Conservation (phyloP, 2,113 vertebrate species). For the Embiotoca jacksoni region DNA sequence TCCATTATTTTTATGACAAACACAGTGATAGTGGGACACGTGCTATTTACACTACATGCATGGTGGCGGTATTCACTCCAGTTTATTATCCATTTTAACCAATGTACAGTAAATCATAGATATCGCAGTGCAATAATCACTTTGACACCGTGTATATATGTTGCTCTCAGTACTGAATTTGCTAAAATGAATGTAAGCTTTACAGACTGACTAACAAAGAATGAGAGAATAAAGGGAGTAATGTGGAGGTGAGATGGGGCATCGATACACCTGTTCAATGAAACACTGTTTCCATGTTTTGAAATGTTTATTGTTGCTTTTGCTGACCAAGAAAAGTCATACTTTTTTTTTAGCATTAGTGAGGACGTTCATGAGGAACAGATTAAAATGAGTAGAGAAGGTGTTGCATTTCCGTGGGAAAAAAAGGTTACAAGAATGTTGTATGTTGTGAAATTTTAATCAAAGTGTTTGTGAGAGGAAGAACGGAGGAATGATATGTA, state of each 20-base stretch:
- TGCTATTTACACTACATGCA: conserved; percentile 27
- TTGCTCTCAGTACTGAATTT: conserved; percentile 66
- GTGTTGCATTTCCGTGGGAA: conserved; percentile 5
- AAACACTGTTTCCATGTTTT: conserved; percentile 51
- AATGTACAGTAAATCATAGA: conserved; percentile 42
- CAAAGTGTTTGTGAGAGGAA: conserved; percentile 35
- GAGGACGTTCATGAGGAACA: conserved; percentile 5
- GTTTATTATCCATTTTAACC: conserved; percentile 33
- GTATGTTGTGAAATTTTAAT: conserved; percentile 28
- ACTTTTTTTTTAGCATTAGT: not conserved
- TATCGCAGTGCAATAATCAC: conserved; percentile 73
- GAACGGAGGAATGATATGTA: conserved; percentile 41
- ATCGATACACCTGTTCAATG: conserved; percentile 26
- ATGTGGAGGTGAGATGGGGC: conserved; percentile 14
- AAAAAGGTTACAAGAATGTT: conserved; percentile 49
- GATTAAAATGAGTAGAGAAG: conserved; percentile 25
- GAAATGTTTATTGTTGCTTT: conserved; percentile 23
- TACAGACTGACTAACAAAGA: conserved; percentile 38
- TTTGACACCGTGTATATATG: conserved; percentile 57
- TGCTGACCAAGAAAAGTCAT: conserved; percentile 1
- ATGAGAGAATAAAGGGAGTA: conserved; percentile 22
- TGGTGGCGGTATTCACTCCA: conserved; percentile 31
- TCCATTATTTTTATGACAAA: conserved; percentile 28
- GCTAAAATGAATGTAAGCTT: conserved; percentile 71
- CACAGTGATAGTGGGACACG: conserved; percentile 15